phyloP scores from a whole-genome alignment of 2,797 vertebrate species.

The Hafferia zeledoni region DNA sequence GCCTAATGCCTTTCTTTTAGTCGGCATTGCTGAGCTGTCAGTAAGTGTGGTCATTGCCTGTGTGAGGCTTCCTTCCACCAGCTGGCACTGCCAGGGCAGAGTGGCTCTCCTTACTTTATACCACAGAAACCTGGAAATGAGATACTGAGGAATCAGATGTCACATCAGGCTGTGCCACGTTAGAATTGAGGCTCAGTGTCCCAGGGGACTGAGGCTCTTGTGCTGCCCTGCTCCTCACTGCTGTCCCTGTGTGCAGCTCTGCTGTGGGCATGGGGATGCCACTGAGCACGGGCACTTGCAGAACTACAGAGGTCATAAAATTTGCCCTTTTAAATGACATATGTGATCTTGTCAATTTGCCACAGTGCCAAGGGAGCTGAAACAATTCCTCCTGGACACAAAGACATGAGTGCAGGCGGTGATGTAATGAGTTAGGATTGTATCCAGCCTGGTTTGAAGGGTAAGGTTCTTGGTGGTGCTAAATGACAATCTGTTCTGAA shows the following conservation, averaged over 20 bases:
- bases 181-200: neutral
- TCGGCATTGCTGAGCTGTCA: neutral
- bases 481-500: conserved; percentile 61
- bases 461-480: conserved; percentile 27
- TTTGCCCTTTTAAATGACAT: neutral
- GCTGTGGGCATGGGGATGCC: neutral
- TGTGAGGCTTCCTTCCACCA: neutral
- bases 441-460: conserved; percentile 10
- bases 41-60: neutral
- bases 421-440: neutral
- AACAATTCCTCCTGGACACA: neutral
- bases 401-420: neutral
- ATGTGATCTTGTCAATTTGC: neutral
- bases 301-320: neutral
- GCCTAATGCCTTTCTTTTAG: neutral
- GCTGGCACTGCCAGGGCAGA: neutral
- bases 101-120: neutral
- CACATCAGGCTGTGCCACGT: neutral
- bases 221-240: neutral
- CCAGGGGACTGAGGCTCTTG: neutral
- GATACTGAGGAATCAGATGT: neutral
- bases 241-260: neutral
- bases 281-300: neutral
- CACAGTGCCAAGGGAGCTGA: neutral
- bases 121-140: neutral